Conservation (phyloP, 2,888 invertebrate species). For the Lydus trimaculatus region DNA sequence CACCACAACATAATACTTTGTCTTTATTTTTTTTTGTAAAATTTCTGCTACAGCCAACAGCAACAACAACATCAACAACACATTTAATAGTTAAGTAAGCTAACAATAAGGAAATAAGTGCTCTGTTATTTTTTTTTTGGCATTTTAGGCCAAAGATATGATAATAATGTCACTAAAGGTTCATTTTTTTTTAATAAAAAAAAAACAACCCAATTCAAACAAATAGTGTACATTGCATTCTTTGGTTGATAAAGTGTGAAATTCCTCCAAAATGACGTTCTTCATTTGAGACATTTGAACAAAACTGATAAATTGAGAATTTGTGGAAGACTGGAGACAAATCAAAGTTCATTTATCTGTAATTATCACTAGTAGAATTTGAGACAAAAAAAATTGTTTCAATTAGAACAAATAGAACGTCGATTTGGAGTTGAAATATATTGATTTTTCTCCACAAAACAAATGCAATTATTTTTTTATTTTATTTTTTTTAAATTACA, state of each 20-base stretch:
- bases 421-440: background rate
- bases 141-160: conserved; percentile 49
- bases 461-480: background rate
- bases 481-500: background rate
- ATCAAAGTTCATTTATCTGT: background rate
- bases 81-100: conserved; percentile 11
- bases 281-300: background rate
- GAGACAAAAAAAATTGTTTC: background rate
- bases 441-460: background rate
- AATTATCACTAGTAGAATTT: background rate
- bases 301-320: too few species aligned
- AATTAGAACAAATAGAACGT: background rate
- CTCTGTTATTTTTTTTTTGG: conserved; percentile 24
- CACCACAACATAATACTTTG: background rate
- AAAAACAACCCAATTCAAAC: too few species aligned
- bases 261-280: background rate
- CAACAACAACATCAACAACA: conserved; percentile 30
- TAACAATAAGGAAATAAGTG: conserved; percentile 5
- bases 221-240: background rate
- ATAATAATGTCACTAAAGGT: conserved; percentile 3
- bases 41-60: conserved; percentile 28
- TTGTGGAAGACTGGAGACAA: background rate
- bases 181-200: background rate
- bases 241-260: background rate
- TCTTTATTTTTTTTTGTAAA: conserved; percentile 21